A percentile compares a stretch with the other conserved stretches of the same genome.
These are phyloP conservation scores for Romanogobio albipinnatus DNA, from an alignment of 2,113 vertebrate species.

Conservation along the genomic window DNA sequence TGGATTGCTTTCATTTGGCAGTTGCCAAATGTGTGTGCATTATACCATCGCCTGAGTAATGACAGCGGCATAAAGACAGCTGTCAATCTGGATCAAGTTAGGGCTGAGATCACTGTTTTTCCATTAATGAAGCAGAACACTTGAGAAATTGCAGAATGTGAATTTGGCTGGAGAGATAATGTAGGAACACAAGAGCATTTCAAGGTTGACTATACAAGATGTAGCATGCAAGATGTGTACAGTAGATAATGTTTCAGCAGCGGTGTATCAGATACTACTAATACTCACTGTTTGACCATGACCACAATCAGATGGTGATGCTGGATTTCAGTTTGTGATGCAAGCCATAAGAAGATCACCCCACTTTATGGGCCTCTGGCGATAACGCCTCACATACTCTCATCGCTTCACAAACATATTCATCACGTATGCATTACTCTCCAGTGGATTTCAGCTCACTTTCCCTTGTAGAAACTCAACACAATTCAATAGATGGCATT, in stretches of 20 bases:
- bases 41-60: constrained; percentile 59
- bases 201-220: constrained; percentile 17
- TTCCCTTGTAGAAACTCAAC: constrained; percentile 44
- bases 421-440: constrained; percentile 52
- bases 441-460: constrained; percentile 42
- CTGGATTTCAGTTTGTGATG: constrained; percentile 14
- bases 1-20: constrained; percentile 73
- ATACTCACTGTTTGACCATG: constrained; percentile 1
- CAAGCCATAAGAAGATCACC: background rate
- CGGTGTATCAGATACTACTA: constrained; percentile 4
- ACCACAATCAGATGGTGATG: constrained; percentile 16
- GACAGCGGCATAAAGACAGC: constrained; percentile 45
- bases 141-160: constrained; percentile 5
- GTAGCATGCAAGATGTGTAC: background rate
- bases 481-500: constrained; percentile 34
- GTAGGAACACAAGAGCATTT: background rate
- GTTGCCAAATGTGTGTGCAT: constrained; percentile 73
- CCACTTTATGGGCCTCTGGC: background rate
- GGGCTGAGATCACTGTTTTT: constrained; percentile 22
- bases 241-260: constrained; percentile 19
- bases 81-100: constrained; percentile 27
- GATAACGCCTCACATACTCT: constrained; percentile 36
- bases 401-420: constrained; percentile 46
- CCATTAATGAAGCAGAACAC: constrained; percentile 33
- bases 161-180: background rate